phyloP scores from a whole-genome alignment of 2,113 vertebrate genomes.

The Ochotona princeps region DNA sequence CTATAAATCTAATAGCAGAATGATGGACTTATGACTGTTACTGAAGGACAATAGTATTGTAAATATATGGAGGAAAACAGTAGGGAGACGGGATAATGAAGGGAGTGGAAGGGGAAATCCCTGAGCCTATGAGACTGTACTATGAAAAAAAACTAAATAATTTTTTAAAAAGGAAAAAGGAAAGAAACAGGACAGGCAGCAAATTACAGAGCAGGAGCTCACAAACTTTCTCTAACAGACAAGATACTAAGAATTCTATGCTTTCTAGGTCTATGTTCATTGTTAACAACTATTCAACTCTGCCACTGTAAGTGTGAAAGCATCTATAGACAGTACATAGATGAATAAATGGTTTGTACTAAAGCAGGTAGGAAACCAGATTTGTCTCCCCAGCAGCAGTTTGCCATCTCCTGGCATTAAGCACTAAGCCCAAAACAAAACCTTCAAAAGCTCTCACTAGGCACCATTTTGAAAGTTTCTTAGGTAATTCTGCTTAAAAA shows the following conservation, averaged over 20 bases:
- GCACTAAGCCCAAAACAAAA: slow-evolving; percentile 44
- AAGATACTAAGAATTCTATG: slow-evolving; percentile 4
- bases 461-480: slow-evolving; percentile 36
- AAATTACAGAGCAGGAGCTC: not conserved
- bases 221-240: not conserved
- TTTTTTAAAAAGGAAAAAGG: not conserved
- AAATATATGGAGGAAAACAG: no score
- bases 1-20: no score
- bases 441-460: slow-evolving; percentile 29
- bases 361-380: not conserved
- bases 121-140: no score
- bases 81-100: no score
- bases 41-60: no score
- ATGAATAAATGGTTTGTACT: slow-evolving; percentile 16
- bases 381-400: not conserved
- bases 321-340: not conserved
- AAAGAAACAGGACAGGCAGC: slow-evolving; percentile 34
- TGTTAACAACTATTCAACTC: slow-evolving; percentile 41
- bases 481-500: slow-evolving; percentile 24
- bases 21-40: no score
- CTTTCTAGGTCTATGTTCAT: not conserved
- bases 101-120: no score
- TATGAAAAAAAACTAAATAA: no score
- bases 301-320: not conserved
- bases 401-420: not conserved